Evolutionary conservation across 2,113 vertebrate species (phyloP), one percentile per base, ranked within the genome.

Genomic region (Carollia perspicillata): DNA sequence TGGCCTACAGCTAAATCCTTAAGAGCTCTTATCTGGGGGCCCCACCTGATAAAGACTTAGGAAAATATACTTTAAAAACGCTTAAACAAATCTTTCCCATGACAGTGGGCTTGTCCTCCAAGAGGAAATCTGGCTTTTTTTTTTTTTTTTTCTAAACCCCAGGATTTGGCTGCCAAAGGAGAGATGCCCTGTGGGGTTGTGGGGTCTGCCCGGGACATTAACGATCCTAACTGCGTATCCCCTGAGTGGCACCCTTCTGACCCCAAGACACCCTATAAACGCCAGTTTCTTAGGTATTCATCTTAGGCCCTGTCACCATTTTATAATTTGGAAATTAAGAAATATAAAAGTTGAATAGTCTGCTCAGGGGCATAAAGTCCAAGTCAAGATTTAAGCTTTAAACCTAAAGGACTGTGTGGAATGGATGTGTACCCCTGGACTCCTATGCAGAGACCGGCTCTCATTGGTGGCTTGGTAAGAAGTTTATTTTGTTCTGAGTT

Each of bases 41-140:
- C 33, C 47, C 35, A 14, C 22, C 80, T 77, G 93, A 97, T 92
- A 95, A 97, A 63, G 66, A 89, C 51, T 93, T 88, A 65, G 72
- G 35, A 92, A 93, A 94, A 94, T 63, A n/a, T 5, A 94, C 47
- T n/a, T 23, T 74, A 92, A 95, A 92, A 79, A 37, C 3, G 5
- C 6, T 74, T 35, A 40, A 81, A 35, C 69, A 92, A 92, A 94
- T 37, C 65, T 83, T 93, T 92, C 42, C 55, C n/a, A 5, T 20
- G 60, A 86, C 23, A 49, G 30, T 1, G 4, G 14, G 37, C 44
- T 93, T 84, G 93, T 89, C 72, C 71, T 93, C 26, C n/a, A 20
- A 0, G 10, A 93, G 75, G 84, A 93, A 95, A 65, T 47, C 42
- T 91, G 92, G 65, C 75, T 90, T n/a, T 49, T 49, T 86, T 26